These are phyloP conservation scores for Polypterus bichir DNA, from an alignment of 2,113 vertebrate species.

Conservation along the genomic window DNA sequence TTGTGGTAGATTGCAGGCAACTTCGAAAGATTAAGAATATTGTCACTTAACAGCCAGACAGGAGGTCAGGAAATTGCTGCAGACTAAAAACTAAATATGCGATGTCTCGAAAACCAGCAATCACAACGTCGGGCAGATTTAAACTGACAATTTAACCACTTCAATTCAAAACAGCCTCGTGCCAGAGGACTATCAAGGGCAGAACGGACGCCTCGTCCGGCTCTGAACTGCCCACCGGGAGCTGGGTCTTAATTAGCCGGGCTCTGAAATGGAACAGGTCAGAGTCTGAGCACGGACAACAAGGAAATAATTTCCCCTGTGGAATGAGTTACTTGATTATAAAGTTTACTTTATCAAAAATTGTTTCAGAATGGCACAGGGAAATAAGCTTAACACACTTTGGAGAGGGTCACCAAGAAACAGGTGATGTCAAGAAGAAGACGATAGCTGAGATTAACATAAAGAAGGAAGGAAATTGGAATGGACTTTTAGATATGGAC, in stretches of 20 bases:
- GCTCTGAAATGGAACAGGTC: constrained; percentile 67
- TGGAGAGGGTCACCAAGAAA: no score
- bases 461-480: background rate
- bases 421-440: background rate
- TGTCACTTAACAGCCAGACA: constrained; percentile 65
- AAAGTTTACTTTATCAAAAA: constrained; percentile 71
- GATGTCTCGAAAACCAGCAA: constrained; percentile 67
- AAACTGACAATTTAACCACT: constrained; percentile 80
- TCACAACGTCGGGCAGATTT: constrained; percentile 69
- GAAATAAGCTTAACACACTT: no score
- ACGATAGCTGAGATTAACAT: background rate
- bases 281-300: constrained; percentile 54
- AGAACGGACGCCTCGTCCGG: constrained; percentile 21
- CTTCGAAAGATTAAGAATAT: constrained; percentile 36
- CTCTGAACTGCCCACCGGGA: constrained; percentile 20
- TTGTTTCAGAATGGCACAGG: constrained; percentile 44
- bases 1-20: no score
- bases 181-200: constrained; percentile 25
- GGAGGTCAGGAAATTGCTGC: constrained; percentile 75
- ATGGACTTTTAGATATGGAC: background rate
- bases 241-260: constrained; percentile 47
- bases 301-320: constrained; percentile 66
- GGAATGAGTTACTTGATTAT: constrained; percentile 83
- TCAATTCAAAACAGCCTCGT: constrained; percentile 59
- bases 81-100: constrained; percentile 79